Percentiles rank a stretch among this genome's conserved stretches.
Conservation (phyloP, 2,888 invertebrate genomes). For the Erebia palarica region DNA sequence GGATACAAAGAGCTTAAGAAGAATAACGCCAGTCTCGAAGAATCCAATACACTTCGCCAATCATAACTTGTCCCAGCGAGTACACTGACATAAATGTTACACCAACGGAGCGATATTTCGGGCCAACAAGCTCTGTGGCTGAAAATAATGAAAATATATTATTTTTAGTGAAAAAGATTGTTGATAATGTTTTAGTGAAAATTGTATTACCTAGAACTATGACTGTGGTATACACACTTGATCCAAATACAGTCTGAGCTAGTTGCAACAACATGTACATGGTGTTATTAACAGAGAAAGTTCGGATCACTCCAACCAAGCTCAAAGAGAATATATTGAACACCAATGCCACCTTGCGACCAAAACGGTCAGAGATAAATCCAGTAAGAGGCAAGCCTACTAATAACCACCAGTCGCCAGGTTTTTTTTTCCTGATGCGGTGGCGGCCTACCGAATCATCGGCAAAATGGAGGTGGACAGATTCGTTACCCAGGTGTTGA, state of each 20-base stretch:
- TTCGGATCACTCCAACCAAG: neutral
- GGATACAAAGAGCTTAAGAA: too few species aligned
- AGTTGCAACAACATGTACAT: constrained; percentile 19
- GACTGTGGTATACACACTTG: constrained; percentile 9
- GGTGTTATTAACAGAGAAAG: constrained; percentile 15
- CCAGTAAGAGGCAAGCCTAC: constrained; percentile 12
- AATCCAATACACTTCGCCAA: constrained; percentile 85
- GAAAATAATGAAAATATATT: neutral
- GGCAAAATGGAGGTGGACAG: too few species aligned
- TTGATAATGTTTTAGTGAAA: neutral
- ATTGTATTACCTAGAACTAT: constrained; percentile 3
- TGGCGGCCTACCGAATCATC: too few species aligned
- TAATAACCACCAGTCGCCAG: too few species aligned
- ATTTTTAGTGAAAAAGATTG: neutral
- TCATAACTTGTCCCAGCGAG: constrained; percentile 85
- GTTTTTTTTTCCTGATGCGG: too few species aligned
- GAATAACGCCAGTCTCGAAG: constrained; percentile 86
- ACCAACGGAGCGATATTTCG: constrained; percentile 86
- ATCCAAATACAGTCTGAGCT: constrained; percentile 2
- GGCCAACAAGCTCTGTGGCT: constrained; percentile 87
- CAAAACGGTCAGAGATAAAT: constrained; percentile 18
- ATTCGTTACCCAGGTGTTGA: too few species aligned
- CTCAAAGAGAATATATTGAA: constrained; percentile 6
- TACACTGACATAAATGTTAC: constrained; percentile 86
- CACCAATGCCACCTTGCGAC: constrained; percentile 12